A percentile compares a stretch with the other conserved stretches of the same genome.
Evolutionary conservation across 2,113 vertebrate species (phyloP).

Genomic region (Brachyhypopomus occidentalis): DNA sequence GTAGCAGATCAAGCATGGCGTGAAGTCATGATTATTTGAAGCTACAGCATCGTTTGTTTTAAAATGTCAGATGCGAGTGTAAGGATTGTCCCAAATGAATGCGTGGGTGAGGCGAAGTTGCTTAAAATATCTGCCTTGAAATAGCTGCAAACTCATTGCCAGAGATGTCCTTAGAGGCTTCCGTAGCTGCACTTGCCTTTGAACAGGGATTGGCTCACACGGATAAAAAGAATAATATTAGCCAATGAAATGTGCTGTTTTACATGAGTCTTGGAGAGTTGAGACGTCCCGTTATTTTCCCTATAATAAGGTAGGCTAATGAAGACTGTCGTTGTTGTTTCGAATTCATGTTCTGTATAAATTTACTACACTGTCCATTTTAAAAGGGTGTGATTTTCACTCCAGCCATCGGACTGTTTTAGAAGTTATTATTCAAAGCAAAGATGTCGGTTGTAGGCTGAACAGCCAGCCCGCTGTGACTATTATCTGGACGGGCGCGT

Average conservation of each 20-base stretch:
- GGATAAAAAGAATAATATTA: slow-evolving; percentile 16
- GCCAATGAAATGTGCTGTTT: slow-evolving; percentile 47
- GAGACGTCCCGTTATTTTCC: background rate
- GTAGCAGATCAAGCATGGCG: no score
- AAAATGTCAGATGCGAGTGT: background rate
- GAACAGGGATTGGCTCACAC: slow-evolving; percentile 11
- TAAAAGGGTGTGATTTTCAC: background rate
- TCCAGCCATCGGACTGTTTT: background rate
- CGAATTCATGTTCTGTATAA: no score
- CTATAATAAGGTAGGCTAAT: background rate
- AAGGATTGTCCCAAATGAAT: background rate
- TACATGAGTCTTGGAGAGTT: slow-evolving; percentile 16
- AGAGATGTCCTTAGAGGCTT: slow-evolving; percentile 1
- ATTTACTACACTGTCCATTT: background rate
- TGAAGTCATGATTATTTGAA: background rate
- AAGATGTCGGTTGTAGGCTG: slow-evolving; percentile 19
- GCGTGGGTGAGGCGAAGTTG: background rate
- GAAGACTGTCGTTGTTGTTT: no score
- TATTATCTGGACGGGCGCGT: background rate
- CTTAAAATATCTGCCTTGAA: slow-evolving; percentile 14
- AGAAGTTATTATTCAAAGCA: background rate
- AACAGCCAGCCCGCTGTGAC: background rate
- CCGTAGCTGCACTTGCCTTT: slow-evolving; percentile 9
- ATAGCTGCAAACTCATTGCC: background rate
- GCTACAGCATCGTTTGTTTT: background rate